These are phyloP conservation scores for Cephalopterus ornatus DNA, from an alignment of 2,113 vertebrate species.

Conservation along the genomic window DNA sequence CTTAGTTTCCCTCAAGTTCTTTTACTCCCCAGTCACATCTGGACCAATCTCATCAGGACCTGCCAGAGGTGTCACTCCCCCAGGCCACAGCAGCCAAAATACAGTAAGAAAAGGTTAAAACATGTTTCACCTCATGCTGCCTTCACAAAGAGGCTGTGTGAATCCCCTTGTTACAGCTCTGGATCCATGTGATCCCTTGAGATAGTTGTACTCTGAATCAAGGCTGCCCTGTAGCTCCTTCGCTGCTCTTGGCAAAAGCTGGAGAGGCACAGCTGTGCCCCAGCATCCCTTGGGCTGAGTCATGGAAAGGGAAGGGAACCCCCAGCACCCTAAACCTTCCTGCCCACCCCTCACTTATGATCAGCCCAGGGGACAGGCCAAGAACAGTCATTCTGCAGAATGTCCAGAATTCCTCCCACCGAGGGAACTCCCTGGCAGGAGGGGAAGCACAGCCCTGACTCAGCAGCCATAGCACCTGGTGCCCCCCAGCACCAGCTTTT, in stretches of 20 bases:
- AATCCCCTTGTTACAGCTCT: fast-evolving
- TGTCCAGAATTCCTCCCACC: fast-evolving
- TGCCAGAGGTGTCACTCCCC: neutral
- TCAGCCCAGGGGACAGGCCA: neutral
- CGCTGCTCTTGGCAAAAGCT: neutral
- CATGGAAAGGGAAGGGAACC: neutral
- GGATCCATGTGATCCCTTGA: neutral
- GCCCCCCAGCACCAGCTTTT: neutral
- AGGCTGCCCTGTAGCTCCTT: neutral
- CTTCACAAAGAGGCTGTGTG: neutral
- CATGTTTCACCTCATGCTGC: neutral
- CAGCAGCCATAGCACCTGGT: neutral
- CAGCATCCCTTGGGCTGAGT: fast-evolving
- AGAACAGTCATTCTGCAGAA: neutral
- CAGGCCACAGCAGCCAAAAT: neutral
- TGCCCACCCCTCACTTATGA: neutral
- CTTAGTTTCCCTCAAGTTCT: neutral
- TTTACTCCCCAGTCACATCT: neutral
- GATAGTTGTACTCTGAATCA: neutral
- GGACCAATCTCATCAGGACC: neutral
- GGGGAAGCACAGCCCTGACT: neutral
- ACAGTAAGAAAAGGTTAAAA: neutral
- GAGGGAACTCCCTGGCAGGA: fast-evolving
- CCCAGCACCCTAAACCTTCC: neutral
- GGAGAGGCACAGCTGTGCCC: neutral